Base-by-base conservation (phyloP, 2,888 invertebrate genomes). In the Drosophila barbarae region DNA sequence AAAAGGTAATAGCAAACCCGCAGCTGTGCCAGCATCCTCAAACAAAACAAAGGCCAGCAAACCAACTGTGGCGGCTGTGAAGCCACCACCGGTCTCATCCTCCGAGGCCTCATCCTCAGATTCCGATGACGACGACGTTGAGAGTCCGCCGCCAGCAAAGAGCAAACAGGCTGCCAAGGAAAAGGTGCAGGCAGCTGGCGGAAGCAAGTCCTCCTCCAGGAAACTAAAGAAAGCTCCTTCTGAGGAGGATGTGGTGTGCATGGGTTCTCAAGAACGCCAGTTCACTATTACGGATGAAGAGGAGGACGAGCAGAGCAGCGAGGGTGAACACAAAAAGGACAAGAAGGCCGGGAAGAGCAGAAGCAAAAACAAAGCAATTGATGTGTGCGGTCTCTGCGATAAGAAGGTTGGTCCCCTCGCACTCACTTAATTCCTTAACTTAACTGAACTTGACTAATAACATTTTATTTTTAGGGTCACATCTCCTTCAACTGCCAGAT, bases 181-280 rank as follows among this genome's bases (percentile, higher is more conserved):
- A 5, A 44, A 54, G 35, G 66, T 68, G 7, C 42, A 42, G 42
- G 36, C 41, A 2, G 21, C 8, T 5, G 18, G 12, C 18, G 13
- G 18, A 2, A 21, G 6, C 6, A 75, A 78, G 36, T 36, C 66
- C 0, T 15, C 60, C 0, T n/a, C 41, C 1, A 78, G 65, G 18
- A 69, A 35, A 5, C 13, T 65, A 1, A 74, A 69, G 30, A 69
- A 58, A 55, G 3, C 7, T 0, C 5, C n/a, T 2, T 41, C 65
- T 0, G 86, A 86, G 49, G 87, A 88, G 13, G 89, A 89, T 56
- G 88, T 89, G 7, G 77, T 89, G 6, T 89, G 88, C 32, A 56
- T 89, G 34, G 89, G 89, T 2, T 71, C 77, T 23, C 39, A 75
- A 6, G 77, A 73, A 13, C 82, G 76, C 1, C 75, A 77, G 30